Conservation (phyloP, 2,888 invertebrate genomes). For the Chaetoderma sp. region DNA sequence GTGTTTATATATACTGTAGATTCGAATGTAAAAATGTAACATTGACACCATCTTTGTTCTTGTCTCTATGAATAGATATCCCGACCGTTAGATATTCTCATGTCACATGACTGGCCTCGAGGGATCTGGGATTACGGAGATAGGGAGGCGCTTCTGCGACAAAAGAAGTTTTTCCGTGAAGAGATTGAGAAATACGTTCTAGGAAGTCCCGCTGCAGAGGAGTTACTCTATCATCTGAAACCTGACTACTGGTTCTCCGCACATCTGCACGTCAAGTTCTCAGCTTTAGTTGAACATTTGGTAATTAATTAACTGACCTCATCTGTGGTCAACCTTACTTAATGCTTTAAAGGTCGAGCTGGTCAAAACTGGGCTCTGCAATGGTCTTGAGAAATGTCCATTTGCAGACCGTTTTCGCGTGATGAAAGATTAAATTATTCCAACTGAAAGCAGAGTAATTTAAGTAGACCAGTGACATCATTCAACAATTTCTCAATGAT, state of each 20-base stretch:
- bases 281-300: conserved; percentile 85
- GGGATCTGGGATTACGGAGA: conserved; percentile 90
- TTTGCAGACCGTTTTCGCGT: too few relatives aligned
- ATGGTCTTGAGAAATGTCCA: too few relatives aligned
- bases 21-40: too few relatives aligned
- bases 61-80: conserved; percentile 50
- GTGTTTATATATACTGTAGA: too few relatives aligned
- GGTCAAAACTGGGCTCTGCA: too few relatives aligned
- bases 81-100: conserved; percentile 83
- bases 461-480: too few relatives aligned
- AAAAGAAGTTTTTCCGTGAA: conserved; percentile 85
- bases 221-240: conserved; percentile 82
- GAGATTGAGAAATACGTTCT: conserved; percentile 85
- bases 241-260: conserved; percentile 95
- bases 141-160: conserved; percentile 77
- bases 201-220: conserved; percentile 89
- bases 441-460: neutral
- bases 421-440: neutral
- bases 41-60: too few relatives aligned
- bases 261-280: conserved; percentile 96
- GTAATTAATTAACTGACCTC: conserved; percentile 66
- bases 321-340: neutral
- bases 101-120: conserved; percentile 98
- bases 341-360: too few relatives aligned
- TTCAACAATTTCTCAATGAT: too few relatives aligned